Evolutionary conservation across 2,888 invertebrate species (phyloP), one percentile per base, ranked within the genome.

Genomic region (Diarsia brunnea): DNA sequence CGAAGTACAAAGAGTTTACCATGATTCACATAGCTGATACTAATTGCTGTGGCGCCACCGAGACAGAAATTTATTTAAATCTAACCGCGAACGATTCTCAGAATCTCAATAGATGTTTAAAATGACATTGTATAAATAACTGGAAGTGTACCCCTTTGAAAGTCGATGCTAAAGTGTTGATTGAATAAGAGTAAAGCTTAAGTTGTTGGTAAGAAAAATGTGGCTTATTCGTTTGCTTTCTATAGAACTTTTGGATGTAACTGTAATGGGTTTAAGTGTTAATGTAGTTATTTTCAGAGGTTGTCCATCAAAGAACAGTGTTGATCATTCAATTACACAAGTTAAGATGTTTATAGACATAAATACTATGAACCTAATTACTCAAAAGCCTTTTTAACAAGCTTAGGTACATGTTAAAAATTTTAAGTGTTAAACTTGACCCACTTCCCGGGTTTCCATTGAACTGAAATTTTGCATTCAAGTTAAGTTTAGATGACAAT

Each of bases 31-130:
- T 86, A 82, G 79, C 82, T 84, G 87, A 91, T 89, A 85, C 90
- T 91, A 92, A 92, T 92, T 92, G 90, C 91, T 73, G 16, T 77
- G 92, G 92, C 92, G 92, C 92, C 92, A 84, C 72, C 79, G 80
- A 83, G 86, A 79, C 89, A 88, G 84, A 87, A 81, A 87, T 89
- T 88, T 90, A 91, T 90, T 89, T 90, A 89, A 90, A 91, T 89
- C 79, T 77, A 82, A 82, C 85, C 75, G 47, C 84, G 75, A 79
- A 83, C 75, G 78, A 77, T 90, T 92, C 90, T 77, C 21, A 88
- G 92, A 92, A 91, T 71, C 85, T 80, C 82, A 75, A 87, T 87
- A 84, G 82, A 86, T 89, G 84, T 84, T 82, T 75, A 82, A 84
- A 84, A 85, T 84, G 87, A 85, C 85, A 84, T 79, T 84, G 82